Base-by-base conservation (phyloP, 64 coral and sea anemone species). In the Trachythela sp. region DNA sequence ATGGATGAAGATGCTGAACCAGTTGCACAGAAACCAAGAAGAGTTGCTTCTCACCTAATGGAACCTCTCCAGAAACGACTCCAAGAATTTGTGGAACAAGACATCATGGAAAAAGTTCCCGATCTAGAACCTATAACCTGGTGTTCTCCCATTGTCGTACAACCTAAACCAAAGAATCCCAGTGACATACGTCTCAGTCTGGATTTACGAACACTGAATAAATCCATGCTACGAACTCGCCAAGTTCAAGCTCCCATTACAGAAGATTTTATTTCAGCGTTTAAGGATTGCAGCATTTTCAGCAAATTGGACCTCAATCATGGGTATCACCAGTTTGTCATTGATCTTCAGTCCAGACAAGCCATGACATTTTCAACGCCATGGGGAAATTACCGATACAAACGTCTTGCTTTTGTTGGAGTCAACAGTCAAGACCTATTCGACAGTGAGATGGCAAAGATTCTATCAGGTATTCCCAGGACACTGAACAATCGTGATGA, bases 391-490 rank as follows among this genome's bases (percentile, higher is more conserved):
- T 77, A 77, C 41, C 84, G 43, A 80, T 39, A 83, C n/a, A 71
- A 89, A 41, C 70, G 37, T 32, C 88, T 42, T 59, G 40, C 60
- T 48, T 40, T 68, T 36, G 59, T n/a, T 14, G 52, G 30, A 77
- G 32, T 90, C 40, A 90, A 90, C 29, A 84, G 36, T 48, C 88
- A 84, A 59, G 88, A 90, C 31, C 49, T 90, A n/a, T 90, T 90
- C 13, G 13, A 84, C 17, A 26, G 72, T 36, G 88, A 90, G 34
- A 83, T 90, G 20, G 48, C 70, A 29, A 84, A 84, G 38, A 54
- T 87, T 64, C 32, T 87, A 87, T 87, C 86, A 8, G 86, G 48
- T 39, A 5, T 34, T 26, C 86, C 48, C 0, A 59, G 39, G 9
- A 27, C 59, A 7, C 50, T 58, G 2, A 87, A 87, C 49, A 87